Conservation (phyloP, 2,888 invertebrate species). For the Taphrorychus bicolor region DNA sequence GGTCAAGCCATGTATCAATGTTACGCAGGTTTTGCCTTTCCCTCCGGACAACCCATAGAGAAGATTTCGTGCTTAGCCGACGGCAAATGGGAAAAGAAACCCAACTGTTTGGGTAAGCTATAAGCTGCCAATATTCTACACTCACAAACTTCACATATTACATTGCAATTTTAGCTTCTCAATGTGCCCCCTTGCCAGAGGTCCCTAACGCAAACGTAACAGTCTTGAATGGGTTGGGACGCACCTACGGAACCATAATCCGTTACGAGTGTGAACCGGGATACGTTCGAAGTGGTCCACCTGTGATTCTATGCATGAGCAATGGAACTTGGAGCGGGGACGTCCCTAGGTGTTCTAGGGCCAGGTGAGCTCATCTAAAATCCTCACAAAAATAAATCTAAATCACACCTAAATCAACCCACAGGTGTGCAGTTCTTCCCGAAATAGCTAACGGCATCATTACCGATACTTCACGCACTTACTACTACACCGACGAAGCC, state of each 20-base stretch:
- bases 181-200: slow-evolving; percentile 86
- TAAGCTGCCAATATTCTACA: background rate
- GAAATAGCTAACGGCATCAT: slow-evolving; percentile 88
- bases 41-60: slow-evolving; percentile 86
- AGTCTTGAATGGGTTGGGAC: slow-evolving; percentile 86
- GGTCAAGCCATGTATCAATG: slow-evolving; percentile 96
- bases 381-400: too few relatives aligned
- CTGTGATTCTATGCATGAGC: slow-evolving; percentile 92
- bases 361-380: slow-evolving; percentile 20
- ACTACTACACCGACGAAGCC: slow-evolving; percentile 89
- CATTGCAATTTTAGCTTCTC: slow-evolving; percentile 69
- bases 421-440: slow-evolving; percentile 77
- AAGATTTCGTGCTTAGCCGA: slow-evolving; percentile 88
- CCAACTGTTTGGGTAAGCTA: slow-evolving; percentile 79
- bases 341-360: slow-evolving; percentile 83
- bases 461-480: slow-evolving; percentile 77
- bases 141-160: background rate
- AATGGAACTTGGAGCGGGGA: slow-evolving; percentile 95
- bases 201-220: slow-evolving; percentile 88
- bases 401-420: background rate
- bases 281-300: slow-evolving; percentile 86
- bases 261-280: slow-evolving; percentile 92
- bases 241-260: slow-evolving; percentile 93
- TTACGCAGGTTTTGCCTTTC: slow-evolving; percentile 94
- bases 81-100: slow-evolving; percentile 92